Evolutionary conservation across 2,888 invertebrate species (phyloP).

Genomic region (Ctena decussata): DNA sequence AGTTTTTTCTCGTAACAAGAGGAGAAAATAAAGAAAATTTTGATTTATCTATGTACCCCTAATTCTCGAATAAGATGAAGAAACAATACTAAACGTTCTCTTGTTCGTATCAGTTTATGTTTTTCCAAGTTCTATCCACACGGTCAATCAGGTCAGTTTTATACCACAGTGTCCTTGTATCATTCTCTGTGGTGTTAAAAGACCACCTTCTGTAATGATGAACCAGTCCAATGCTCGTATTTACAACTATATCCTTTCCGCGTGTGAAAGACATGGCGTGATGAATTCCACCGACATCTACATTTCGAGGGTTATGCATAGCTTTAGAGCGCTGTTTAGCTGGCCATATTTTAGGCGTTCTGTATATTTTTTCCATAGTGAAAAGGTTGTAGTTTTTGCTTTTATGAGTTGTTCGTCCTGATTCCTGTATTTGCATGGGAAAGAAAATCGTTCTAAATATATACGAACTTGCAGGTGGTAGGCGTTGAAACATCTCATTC

Average conservation of each 20-base stretch:
- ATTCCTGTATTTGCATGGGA: not conserved
- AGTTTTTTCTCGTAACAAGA: too few relatives aligned
- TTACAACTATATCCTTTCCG: not conserved
- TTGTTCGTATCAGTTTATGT: too few relatives aligned
- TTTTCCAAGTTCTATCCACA: not conserved
- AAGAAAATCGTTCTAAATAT: slow-evolving; percentile 5
- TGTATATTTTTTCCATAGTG: not conserved
- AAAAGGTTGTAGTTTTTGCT: not conserved
- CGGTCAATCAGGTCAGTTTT: not conserved
- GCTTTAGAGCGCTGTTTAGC: not conserved
- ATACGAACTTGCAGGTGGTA: slow-evolving; percentile 9
- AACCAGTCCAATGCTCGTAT: not conserved
- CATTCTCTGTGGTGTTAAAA: not conserved
- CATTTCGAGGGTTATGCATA: not conserved
- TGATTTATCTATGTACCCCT: too few relatives aligned
- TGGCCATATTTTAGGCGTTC: not conserved
- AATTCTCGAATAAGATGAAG: too few relatives aligned
- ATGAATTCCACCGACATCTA: not conserved
- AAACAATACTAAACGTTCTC: too few relatives aligned
- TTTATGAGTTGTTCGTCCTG: too few relatives aligned
- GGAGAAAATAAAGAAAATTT: too few relatives aligned
- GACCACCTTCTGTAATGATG: not conserved
- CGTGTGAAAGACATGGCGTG: not conserved
- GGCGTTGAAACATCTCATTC: not conserved
- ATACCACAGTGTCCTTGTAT: not conserved